Evolutionary conservation across 2,113 vertebrate species (phyloP).

Genomic region (Chaetodon auriga): DNA sequence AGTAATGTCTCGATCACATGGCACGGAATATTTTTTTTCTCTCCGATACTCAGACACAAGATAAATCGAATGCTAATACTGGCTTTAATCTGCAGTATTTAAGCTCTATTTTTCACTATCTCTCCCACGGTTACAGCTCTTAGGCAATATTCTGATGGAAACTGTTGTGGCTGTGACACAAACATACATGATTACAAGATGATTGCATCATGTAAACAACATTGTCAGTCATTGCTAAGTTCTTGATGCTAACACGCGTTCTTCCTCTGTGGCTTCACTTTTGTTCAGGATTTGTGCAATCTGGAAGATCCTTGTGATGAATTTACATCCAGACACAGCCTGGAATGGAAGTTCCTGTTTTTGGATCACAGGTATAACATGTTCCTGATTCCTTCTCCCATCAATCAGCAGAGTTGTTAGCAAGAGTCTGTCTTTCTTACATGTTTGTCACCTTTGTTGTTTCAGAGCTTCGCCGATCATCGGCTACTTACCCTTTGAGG

Average conservation of each 20-base stretch:
- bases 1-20: slow-evolving; percentile 33
- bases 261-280: slow-evolving; percentile 23
- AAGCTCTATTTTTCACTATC: not conserved
- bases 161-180: not conserved
- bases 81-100: slow-evolving; percentile 8
- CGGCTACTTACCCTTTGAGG: slow-evolving; percentile 93
- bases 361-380: slow-evolving; percentile 88
- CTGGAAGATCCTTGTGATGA: slow-evolving; percentile 87
- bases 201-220: slow-evolving; percentile 4
- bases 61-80: not conserved
- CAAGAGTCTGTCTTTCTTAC: not conserved
- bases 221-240: not conserved
- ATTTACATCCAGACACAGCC: slow-evolving; percentile 87
- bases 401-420: not conserved
- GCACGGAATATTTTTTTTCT: slow-evolving; percentile 43
- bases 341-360: slow-evolving; percentile 91
- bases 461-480: slow-evolving; percentile 90
- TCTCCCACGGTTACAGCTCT: not conserved
- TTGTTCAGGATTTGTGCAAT: slow-evolving; percentile 86
- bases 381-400: not conserved
- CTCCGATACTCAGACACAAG: slow-evolving; percentile 16
- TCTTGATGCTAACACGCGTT: not conserved
- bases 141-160: not conserved
- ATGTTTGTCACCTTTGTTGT: slow-evolving; percentile 57
- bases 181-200: not conserved